phyloP scores from a whole-genome alignment of 1,140 invertebrate species.

The Lasaia peninsularis region DNA sequence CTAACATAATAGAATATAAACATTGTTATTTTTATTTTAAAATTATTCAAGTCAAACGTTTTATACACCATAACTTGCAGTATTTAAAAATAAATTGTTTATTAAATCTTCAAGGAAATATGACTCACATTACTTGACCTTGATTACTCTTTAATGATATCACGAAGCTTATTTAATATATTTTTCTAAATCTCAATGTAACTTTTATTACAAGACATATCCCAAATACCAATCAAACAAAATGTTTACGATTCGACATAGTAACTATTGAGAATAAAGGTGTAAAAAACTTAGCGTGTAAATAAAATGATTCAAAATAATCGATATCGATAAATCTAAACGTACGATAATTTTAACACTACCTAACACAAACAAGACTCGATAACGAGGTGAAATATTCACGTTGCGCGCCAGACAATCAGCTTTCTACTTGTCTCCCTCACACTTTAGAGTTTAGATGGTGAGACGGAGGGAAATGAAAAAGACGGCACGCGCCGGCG shows the following conservation, averaged over 20 bases:
- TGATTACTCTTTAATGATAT: no score
- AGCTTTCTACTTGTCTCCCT: slow-evolving; percentile 48
- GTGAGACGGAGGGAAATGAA: slow-evolving; percentile 45
- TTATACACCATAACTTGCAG: no score
- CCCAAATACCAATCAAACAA: no score
- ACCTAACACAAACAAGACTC: slow-evolving; percentile 76
- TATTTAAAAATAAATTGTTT: no score
- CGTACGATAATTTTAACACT: slow-evolving; percentile 52
- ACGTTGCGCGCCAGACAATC: slow-evolving; percentile 70
- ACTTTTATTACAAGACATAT: not conserved
- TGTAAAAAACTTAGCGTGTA: not conserved
- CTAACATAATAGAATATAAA: no score
- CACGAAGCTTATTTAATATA: no score
- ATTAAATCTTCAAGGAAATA: no score
- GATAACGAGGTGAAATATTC: slow-evolving; percentile 78
- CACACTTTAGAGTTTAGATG: slow-evolving; percentile 39
- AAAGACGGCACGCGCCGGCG: slow-evolving; percentile 69
- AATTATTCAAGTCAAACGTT: no score
- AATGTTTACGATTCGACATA: no score
- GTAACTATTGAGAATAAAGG: not conserved
- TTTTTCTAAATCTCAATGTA: no score
- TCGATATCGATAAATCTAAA: slow-evolving; percentile 60
- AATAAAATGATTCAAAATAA: slow-evolving; percentile 8
- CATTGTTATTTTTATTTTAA: no score
- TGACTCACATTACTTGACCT: no score